Base-by-base conservation (phyloP, 1,140 invertebrate species). In the Brachionus asplanchnoidis region DNA sequence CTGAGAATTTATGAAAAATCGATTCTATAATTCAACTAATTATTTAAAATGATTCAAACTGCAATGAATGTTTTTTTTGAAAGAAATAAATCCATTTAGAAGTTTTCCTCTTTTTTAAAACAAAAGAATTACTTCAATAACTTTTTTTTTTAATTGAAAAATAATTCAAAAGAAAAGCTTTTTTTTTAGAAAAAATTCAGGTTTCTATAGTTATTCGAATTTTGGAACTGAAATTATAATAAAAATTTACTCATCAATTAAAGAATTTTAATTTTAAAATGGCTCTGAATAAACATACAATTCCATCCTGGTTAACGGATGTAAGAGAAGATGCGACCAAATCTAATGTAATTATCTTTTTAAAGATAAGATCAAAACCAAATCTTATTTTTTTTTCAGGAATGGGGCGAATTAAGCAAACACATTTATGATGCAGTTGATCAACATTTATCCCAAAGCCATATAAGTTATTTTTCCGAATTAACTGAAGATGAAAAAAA, bases 371-470 rank as follows among this genome's bases (percentile, higher is more conserved):
- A 53, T 60, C 28, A 28, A n/a, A 60, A 68, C 1, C 23, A 17
- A 23, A 28, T 17, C 17, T 14, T 20, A 60, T 36, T 36, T 5
- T 6, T 36, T 17, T 84, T 32, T 84, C 2, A 84, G 82, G 82
- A 84, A 84, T 84, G 82, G 82, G 28, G 26, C 46, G 60, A 68
- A 17, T 56, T 84, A 23, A 70, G 50, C 17, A 68, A 26, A 17
- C 36, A 84, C 17, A 84, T 84, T 70, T 84, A 84, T 46, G 82
- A 84, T 12, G 82, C 68, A 28, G 82, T 84, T 17, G 82, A 84
- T 56, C 82, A 84, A 56, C 82, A 84, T 44, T 84, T 84, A 36
- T 42, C 60, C 11, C 82, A 84, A 56, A 84, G 65, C 56, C 82
- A 84, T 84, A 44, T 84, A 9, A 20, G 7, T 5, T 84, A 84